Conservation (phyloP, 2,888 invertebrate species). For the Diplolepis rosae region DNA sequence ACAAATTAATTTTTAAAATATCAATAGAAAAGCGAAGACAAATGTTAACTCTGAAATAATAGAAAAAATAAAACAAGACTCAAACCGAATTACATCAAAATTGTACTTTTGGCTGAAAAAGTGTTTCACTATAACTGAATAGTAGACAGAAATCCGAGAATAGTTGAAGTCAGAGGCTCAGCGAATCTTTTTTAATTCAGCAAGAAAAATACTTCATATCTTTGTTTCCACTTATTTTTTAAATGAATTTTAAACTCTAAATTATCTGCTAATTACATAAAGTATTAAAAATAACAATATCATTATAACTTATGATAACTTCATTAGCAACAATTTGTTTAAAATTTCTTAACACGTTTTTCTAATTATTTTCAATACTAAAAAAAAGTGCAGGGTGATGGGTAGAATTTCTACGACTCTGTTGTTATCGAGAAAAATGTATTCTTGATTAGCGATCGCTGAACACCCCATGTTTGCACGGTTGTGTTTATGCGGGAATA, state of each 20-base stretch:
- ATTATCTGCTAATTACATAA: too few species aligned
- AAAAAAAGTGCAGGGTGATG: neutral
- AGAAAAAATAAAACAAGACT: too few species aligned
- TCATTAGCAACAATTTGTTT: too few species aligned
- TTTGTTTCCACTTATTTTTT: neutral
- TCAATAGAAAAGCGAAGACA: too few species aligned
- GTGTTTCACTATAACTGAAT: conserved; percentile 2
- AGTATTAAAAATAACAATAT: too few species aligned
- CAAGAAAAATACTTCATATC: neutral
- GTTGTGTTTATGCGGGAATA: neutral
- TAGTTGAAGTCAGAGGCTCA: conserved; percentile 25
- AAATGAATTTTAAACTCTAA: neutral
- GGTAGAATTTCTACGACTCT: neutral
- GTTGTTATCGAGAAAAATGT: neutral
- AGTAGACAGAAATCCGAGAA: conserved; percentile 24
- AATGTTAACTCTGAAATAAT: too few species aligned
- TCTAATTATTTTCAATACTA: conserved; percentile 34
- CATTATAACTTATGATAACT: too few species aligned
- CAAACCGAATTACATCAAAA: too few species aligned
- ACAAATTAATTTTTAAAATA: too few species aligned
- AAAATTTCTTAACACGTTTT: too few species aligned
- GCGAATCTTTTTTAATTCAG: conserved; percentile 24
- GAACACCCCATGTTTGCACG: neutral
- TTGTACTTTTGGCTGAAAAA: neutral
- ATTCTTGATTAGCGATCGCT: neutral